These are phyloP conservation scores for Pelusios castaneus DNA, from an alignment of 2,113 vertebrate genomes.

Conservation along the genomic window DNA sequence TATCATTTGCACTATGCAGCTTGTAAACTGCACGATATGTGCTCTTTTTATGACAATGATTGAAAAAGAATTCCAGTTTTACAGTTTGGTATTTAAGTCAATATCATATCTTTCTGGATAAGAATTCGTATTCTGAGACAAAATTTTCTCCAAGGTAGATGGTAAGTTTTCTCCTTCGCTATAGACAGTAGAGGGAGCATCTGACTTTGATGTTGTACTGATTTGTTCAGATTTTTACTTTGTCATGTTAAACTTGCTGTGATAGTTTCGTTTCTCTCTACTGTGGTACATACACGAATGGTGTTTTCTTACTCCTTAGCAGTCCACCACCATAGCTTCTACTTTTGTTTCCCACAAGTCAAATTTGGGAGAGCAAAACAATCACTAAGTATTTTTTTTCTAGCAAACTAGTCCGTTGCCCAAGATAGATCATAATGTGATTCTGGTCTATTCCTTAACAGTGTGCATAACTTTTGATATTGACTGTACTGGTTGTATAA, in stretches of 20 bases:
- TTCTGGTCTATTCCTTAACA: neutral
- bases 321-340: neutral
- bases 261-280: no score
- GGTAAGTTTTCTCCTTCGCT: neutral
- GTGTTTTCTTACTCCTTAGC: neutral
- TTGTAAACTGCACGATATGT: neutral
- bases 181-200: neutral
- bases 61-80: neutral
- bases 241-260: no score
- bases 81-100: no score
- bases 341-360: neutral
- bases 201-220: no score
- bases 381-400: accelerated
- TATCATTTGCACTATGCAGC: neutral
- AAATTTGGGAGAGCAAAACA: neutral
- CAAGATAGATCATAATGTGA: neutral
- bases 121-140: neutral
- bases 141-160: neutral
- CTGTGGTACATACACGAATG: neutral
- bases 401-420: neutral
- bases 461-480: neutral
- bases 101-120: neutral
- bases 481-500: neutral
- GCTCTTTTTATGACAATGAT: accelerated
- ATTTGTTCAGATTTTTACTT: no score